phyloP scores from a whole-genome alignment of 2,888 invertebrate genomes.

The Mythimna vitellina region DNA sequence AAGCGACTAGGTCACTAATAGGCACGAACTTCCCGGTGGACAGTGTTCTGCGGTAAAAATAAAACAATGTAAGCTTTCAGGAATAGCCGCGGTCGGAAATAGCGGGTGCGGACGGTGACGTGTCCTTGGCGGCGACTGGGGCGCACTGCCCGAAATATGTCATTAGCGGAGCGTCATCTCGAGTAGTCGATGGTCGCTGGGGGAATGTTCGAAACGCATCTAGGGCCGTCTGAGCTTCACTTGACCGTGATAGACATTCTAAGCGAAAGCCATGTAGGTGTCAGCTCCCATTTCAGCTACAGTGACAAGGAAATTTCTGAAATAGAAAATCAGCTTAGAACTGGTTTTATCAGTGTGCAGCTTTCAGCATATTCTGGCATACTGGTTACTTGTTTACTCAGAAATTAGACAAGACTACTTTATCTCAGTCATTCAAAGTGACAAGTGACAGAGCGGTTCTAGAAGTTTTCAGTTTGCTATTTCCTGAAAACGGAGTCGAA shows the following conservation, averaged over 20 bases:
- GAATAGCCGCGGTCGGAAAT: conserved; percentile 86
- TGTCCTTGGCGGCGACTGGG: conserved; percentile 82
- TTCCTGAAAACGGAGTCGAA: conserved; percentile 39
- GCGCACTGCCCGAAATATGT: conserved; percentile 82
- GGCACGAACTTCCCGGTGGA: conserved; percentile 82
- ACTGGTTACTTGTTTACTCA: conserved; percentile 20
- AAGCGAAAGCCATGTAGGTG: not conserved
- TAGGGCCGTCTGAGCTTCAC: conserved; percentile 22
- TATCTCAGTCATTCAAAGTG: conserved; percentile 45
- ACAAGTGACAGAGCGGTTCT: conserved; percentile 53
- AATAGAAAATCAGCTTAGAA: conserved; percentile 20
- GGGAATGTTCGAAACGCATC: conserved; percentile 65
- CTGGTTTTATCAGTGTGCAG: conserved; percentile 1
- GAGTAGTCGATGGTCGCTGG: conserved; percentile 54
- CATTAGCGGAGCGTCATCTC: conserved; percentile 77
- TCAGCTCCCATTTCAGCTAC: not conserved
- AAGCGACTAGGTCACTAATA: conserved; percentile 65
- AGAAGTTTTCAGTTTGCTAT: conserved; percentile 46
- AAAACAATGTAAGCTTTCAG: conserved; percentile 89
- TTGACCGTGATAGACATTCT: not conserved
- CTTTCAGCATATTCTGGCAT: conserved; percentile 19
- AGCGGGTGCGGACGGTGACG: conserved; percentile 82
- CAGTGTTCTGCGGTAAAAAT: conserved; percentile 83
- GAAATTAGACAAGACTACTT: conserved; percentile 43
- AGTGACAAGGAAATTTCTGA: not conserved